These are phyloP conservation scores for Leuciscus idus DNA, from an alignment of 2,113 vertebrate species.

Conservation along the genomic window DNA sequence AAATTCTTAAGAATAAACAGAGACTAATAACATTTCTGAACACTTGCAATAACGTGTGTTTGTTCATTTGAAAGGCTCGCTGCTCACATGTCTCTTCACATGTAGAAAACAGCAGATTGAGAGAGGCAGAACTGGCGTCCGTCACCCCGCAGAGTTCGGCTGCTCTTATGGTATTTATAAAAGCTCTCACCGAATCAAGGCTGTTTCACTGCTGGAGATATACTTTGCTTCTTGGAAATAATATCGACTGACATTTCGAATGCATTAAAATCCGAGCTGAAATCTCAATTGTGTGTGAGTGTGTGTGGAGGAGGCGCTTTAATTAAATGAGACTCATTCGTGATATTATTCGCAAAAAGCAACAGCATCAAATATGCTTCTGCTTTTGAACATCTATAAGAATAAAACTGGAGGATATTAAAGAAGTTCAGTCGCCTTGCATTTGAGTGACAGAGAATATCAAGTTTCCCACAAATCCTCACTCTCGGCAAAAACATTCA, in stretches of 20 bases:
- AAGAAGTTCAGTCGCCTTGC: background rate
- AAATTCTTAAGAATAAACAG: no score
- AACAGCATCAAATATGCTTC: background rate
- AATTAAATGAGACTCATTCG: background rate
- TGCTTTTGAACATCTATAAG: background rate
- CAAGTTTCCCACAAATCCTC: background rate
- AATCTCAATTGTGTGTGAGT: background rate
- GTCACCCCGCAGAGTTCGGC: background rate
- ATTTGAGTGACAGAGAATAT: background rate
- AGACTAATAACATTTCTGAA: no score
- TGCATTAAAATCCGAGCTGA: background rate
- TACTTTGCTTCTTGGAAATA: slow-evolving; percentile 8
- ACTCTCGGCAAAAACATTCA: no score
- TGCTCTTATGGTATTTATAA: slow-evolving; percentile 21
- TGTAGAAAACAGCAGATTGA: background rate
- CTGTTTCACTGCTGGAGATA: slow-evolving; percentile 6
- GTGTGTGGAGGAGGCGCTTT: background rate
- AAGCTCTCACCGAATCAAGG: background rate
- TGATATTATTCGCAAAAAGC: background rate
- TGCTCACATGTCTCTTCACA: background rate
- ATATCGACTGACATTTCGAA: slow-evolving; percentile 18
- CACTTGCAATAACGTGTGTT: no score
- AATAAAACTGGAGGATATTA: background rate
- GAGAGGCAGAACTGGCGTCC: no score
- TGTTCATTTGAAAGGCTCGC: background rate